Percentiles rank a stretch among this genome's conserved stretches.
phyloP scores from a whole-genome alignment of 2,888 invertebrate genomes.

The Drosophila setosimentum region DNA sequence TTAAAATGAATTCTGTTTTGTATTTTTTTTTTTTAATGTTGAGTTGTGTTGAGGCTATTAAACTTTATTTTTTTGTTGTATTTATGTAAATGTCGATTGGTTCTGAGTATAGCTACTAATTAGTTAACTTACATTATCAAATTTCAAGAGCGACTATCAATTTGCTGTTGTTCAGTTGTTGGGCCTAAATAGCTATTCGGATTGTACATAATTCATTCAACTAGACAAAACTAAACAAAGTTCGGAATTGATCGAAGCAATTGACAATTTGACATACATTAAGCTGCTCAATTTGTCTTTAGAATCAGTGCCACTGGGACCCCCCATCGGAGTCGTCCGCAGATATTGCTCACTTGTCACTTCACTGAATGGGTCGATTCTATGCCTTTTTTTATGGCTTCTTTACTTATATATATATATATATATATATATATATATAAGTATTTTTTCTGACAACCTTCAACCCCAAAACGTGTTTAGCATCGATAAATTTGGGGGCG shows the following conservation, averaged over 20 bases:
- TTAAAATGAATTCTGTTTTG: too few relatives aligned
- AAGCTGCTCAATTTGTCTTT: conserved; percentile 75
- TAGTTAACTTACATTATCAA: too few relatives aligned
- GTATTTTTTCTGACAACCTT: conserved; percentile 29
- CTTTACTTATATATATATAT: neutral
- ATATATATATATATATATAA: neutral
- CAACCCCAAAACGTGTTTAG: conserved; percentile 74
- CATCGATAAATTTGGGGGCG: conserved; percentile 70
- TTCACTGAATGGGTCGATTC: conserved; percentile 61
- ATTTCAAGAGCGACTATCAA: conserved; percentile 23
- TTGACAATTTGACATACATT: conserved; percentile 73
- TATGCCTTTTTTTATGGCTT: conserved; percentile 5
- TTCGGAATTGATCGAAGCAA: conserved; percentile 36
- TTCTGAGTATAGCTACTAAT: too few relatives aligned
- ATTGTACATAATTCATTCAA: conserved; percentile 58
- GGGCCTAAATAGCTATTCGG: conserved; percentile 22
- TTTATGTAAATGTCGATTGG: too few relatives aligned
- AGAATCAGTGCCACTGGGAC: conserved; percentile 42
- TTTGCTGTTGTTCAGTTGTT: conserved; percentile 15
- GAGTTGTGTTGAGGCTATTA: too few relatives aligned
- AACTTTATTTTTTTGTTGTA: too few relatives aligned
- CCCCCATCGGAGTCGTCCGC: conserved; percentile 42
- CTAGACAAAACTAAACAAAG: conserved; percentile 32
- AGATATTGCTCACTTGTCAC: conserved; percentile 80
- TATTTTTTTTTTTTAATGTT: too few relatives aligned